Conservation (phyloP, 2,113 vertebrate species). For the Callaeas wilsoni region DNA sequence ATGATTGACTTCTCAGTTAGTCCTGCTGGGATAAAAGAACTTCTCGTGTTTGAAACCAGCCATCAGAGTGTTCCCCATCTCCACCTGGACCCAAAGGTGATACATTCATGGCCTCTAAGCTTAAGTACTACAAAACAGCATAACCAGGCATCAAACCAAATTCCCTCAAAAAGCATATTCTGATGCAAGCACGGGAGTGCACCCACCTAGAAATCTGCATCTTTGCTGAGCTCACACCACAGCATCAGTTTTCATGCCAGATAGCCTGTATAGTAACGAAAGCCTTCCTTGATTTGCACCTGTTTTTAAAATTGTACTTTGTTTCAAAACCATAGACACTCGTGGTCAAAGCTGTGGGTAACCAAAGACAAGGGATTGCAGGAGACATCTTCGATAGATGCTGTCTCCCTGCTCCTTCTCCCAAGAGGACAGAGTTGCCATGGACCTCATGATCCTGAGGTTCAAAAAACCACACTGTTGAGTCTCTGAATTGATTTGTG, state of each 20-base stretch:
- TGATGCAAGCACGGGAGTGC: neutral
- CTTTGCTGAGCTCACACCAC: neutral
- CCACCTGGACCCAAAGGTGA: neutral
- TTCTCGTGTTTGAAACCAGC: neutral
- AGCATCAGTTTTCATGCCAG: neutral
- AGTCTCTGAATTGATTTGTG: neutral
- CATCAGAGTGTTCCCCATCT: neutral
- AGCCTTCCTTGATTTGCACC: neutral
- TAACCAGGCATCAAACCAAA: neutral
- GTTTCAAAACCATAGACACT: neutral
- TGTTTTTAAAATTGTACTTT: neutral
- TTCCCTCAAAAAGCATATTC: neutral
- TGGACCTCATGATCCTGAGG: neutral
- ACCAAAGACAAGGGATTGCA: neutral
- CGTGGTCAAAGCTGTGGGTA: neutral
- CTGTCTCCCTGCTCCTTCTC: neutral
- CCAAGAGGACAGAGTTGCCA: neutral
- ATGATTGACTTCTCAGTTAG: neutral
- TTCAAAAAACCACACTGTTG: neutral
- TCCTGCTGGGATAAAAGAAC: neutral
- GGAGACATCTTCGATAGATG: neutral
- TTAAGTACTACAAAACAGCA: neutral
- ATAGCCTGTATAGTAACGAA: neutral
- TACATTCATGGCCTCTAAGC: neutral
- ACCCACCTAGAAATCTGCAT: fast-evolving